Base-by-base conservation (phyloP, 2,888 invertebrate species). In the Trisateles emortualis region DNA sequence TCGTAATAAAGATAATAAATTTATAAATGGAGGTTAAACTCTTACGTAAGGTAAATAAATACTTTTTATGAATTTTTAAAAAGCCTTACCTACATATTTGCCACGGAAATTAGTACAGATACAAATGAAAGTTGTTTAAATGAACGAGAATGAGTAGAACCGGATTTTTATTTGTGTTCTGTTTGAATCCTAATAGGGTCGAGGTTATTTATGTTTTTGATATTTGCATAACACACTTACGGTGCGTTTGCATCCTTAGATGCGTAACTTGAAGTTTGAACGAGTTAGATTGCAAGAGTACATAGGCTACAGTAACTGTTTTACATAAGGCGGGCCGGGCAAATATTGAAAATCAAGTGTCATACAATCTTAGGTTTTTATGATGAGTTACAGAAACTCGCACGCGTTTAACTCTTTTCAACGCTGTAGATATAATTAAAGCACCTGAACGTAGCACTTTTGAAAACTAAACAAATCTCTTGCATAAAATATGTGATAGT, bases 81-180 rank as follows among this genome's bases (percentile, higher is more conserved):
- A 14, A 44, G 13, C 26, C 14, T 41, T 58, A 40, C 57, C 54
- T 62, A 62, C 65, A 67, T 67, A 67, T 55, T 66, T 50, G 48
- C 33, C 64, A 65, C 59, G 75, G 78, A 64, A 86, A 78, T 81
- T 79, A 63, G 79, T 78, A 83, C 81, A 66, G 60, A n/a, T 67
- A 64, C 71, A 51, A 74, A 88, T 76, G 90, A 90, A 90, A 90
- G 90, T 89, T 87, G 84, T 82, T 79, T 78, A 83, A 79, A 83
- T 80, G 74, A 79, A 75, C 78, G 67, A 71, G 79, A 82, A 84
- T 81, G 68, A 76, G 78, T 64, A 43, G 65, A 86, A 88, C 89
- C 88, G 87, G 89, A 86, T 79, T 85, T 83, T 78, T 81, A 81
- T 83, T 86, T 83, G 75, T 74, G 73, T 78, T 74, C 72, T 68